Conservation (phyloP, 2,888 invertebrate species). For the Patella caerulea region DNA sequence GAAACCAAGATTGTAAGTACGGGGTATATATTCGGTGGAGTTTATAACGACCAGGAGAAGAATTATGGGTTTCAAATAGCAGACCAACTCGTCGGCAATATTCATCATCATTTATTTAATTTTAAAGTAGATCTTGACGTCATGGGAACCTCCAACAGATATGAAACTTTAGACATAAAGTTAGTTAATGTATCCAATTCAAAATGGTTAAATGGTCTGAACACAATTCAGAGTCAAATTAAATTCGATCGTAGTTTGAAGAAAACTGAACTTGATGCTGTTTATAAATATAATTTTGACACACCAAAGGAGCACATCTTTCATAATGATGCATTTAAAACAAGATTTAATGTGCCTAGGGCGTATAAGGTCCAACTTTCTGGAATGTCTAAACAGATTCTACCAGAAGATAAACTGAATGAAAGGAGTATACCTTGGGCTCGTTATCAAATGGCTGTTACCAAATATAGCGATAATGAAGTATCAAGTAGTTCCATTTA, state of each 20-base stretch:
- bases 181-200: slow-evolving; percentile 40
- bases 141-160: slow-evolving; percentile 54
- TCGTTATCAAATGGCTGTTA: slow-evolving; percentile 55
- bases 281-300: slow-evolving; percentile 53
- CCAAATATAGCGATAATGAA: slow-evolving; percentile 52
- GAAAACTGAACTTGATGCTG: slow-evolving; percentile 49
- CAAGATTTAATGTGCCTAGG: slow-evolving; percentile 44
- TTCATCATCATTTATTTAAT: slow-evolving; percentile 40
- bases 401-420: slow-evolving; percentile 42
- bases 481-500: slow-evolving; percentile 48
- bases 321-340: slow-evolving; percentile 44
- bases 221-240: slow-evolving; percentile 39
- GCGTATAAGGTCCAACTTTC: slow-evolving; percentile 33
- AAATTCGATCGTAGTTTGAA: slow-evolving; percentile 39
- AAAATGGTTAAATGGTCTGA: slow-evolving; percentile 31
- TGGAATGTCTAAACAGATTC: slow-evolving; percentile 53
- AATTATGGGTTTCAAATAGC: slow-evolving; percentile 31
- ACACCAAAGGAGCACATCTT: slow-evolving; percentile 55
- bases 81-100: slow-evolving; percentile 23
- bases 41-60: slow-evolving; percentile 22
- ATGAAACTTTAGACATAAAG: slow-evolving; percentile 52
- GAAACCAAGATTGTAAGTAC: slow-evolving; percentile 33
- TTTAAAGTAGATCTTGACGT: slow-evolving; percentile 50
- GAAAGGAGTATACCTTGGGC: slow-evolving; percentile 53
- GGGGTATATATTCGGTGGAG: slow-evolving; percentile 33